Evolutionary conservation across 2,888 invertebrate genomes (phyloP), one percentile per base, ranked within the genome.

Genomic region (Diachrysia chrysitis): DNA sequence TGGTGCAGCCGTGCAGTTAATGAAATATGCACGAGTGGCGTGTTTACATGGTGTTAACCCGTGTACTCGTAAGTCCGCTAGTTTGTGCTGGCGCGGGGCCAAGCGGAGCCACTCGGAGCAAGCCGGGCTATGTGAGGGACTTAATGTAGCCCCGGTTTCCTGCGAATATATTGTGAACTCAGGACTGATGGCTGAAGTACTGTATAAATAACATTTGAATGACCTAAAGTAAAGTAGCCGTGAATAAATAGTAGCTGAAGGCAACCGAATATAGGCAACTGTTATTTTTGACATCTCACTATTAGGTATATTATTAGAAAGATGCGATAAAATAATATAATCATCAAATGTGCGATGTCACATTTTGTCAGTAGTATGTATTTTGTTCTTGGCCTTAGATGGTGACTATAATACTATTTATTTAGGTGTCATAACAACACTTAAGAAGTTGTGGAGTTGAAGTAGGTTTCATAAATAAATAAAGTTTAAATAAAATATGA

Each of bases 21-120:
- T 73, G 54, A 59, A 75, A 53, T 42, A 64, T 68, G 58, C 66
- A 58, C 58, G 21, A 63, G 64, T 63, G 64, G 59, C 59, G 53
- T 78, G 74, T 78, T 73, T 66, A 78, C 76, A 78, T 53, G 57
- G 54, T 64, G 74, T 73, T 78, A 66, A 59, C 55, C 55, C 25
- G 6, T 66, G 65, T 60, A 51, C 32, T 53, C 42, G 42, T 46
- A n/a, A 54, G 58, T 66, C 48, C 32, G 68, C 51, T 7, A 21
- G 19, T 42, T 37, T 17, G 60, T 48, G 60, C 51, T 76, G 76
- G 76, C 74, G 48, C 17, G 16, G 35, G 2, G 66, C 78, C 76
- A 73, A 65, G 12, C 70, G 12, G 23, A 25, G 51, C 25, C 55
- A 12, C 42, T 32, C 42, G 42, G 42, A 9, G 42, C 37, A 14